Conservation (phyloP, 37 sponge, comb jelly and placozoan genomes). For the Oscarella lobularis region DNA sequence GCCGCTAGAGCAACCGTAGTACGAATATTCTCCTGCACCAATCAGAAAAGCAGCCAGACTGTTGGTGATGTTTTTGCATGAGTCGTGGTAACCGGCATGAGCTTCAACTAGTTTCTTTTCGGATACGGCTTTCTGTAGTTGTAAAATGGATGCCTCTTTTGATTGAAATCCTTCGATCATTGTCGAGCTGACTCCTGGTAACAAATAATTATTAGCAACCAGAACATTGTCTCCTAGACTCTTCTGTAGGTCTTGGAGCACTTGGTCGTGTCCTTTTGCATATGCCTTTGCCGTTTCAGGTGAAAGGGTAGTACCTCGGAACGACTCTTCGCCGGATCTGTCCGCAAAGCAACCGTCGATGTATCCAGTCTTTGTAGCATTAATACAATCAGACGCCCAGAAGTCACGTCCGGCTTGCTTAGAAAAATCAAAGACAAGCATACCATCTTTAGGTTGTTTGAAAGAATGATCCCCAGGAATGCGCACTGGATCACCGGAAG, state of each 20-base stretch:
- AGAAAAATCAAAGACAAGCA: conserved; percentile 14
- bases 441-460: conserved; percentile 9
- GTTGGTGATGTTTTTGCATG: conserved; percentile 17
- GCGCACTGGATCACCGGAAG: background rate
- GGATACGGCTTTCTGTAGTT: conserved; percentile 3
- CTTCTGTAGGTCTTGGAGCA: background rate
- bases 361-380: conserved; percentile 17
- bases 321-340: background rate
- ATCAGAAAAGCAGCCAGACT: conserved; percentile 34
- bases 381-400: conserved; percentile 12
- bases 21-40: conserved; percentile 21
- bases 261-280: conserved; percentile 6
- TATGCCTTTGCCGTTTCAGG: conserved; percentile 22
- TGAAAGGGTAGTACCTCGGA: conserved; percentile 20
- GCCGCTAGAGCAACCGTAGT: conserved; percentile 16
- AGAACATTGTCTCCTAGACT: background rate
- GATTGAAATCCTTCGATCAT: conserved; percentile 26
- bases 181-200: conserved; percentile 28
- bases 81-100: conserved; percentile 12
- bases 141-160: conserved; percentile 13
- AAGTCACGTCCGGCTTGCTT: conserved; percentile 3
- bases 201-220: background rate
- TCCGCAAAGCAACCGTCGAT: conserved; percentile 41
- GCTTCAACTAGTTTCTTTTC: conserved; percentile 26
- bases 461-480: background rate